Evolutionary conservation across 2,888 invertebrate species (phyloP).

Genomic region (Cantharis rufa): DNA sequence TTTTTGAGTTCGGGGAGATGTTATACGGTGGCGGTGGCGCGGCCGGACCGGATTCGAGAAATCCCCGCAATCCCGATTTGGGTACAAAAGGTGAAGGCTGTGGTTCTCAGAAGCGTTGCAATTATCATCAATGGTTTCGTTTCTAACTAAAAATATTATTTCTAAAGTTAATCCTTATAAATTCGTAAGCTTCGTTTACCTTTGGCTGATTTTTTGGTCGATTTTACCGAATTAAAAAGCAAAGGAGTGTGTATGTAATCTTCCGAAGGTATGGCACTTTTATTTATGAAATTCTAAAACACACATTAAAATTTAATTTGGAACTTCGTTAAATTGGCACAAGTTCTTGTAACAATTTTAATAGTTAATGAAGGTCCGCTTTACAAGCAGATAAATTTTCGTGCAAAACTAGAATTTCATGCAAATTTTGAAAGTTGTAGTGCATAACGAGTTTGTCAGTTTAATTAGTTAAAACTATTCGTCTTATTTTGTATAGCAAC

Average conservation of each 20-base stretch:
- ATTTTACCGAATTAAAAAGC: not conserved
- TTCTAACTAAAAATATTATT: not conserved
- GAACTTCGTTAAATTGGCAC: not conserved
- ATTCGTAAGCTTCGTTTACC: not conserved
- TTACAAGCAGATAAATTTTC: not conserved
- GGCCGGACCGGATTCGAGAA: not conserved
- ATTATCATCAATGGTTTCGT: not conserved
- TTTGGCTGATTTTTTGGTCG: not conserved
- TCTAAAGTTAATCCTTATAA: not conserved
- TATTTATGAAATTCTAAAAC: conserved; percentile 1
- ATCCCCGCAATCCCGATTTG: conserved; percentile 1
- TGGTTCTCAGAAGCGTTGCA: conserved; percentile 19
- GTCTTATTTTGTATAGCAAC: not conserved
- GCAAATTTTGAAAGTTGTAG: not conserved
- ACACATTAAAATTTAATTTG: not conserved
- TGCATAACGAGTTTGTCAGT: not conserved
- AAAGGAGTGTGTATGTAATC: not conserved
- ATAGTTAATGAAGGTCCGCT: not conserved
- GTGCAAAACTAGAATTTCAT: not conserved
- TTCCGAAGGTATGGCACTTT: not conserved
- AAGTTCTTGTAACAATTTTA: not conserved
- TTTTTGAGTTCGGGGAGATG: not conserved
- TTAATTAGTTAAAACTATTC: not conserved
- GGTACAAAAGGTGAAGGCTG: conserved; percentile 25
- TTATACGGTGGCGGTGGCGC: not conserved